A percentile compares a stretch with the other conserved stretches of the same genome.
phyloP scores from a whole-genome alignment of 2,888 invertebrate species.

The Caenorhabditis macrosperma region DNA sequence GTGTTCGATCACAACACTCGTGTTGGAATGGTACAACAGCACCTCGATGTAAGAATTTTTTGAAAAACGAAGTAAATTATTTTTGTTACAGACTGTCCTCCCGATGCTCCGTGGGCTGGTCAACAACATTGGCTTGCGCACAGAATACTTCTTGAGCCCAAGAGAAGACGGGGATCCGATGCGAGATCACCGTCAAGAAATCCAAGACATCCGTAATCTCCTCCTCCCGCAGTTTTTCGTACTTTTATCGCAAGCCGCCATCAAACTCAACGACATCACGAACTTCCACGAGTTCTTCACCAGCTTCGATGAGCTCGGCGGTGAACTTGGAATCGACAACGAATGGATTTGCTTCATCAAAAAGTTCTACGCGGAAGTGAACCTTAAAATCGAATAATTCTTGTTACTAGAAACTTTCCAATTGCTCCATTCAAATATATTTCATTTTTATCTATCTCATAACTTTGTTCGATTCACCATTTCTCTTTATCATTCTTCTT shows the following conservation, averaged over 20 bases:
- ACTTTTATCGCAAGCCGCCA: constrained; percentile 25
- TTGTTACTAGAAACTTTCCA: not conserved
- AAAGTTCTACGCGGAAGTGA: constrained; percentile 4
- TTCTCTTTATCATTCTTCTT: not conserved
- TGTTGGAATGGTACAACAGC: constrained; percentile 37
- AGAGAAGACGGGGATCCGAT: constrained; percentile 35
- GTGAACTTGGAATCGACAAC: constrained; percentile 34
- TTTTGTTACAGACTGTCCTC: constrained; percentile 33
- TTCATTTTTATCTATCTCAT: constrained; percentile 4
- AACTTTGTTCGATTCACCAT: constrained; percentile 9
- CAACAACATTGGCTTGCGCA: constrained; percentile 42
- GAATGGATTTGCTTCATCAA: not conserved
- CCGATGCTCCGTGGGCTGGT: constrained; percentile 46
- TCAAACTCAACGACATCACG: constrained; percentile 24
- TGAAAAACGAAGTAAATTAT: not conserved
- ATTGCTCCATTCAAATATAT: not conserved
- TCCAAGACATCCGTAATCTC: constrained; percentile 34
- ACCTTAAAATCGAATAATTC: constrained; percentile 20
- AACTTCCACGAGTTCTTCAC: constrained; percentile 43
- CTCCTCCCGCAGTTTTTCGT: constrained; percentile 33
- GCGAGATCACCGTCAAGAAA: constrained; percentile 23
- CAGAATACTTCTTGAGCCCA: constrained; percentile 39
- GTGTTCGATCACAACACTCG: constrained; percentile 23
- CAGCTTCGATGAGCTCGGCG: constrained; percentile 19
- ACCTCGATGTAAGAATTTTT: constrained; percentile 36